Conservation (phyloP, 2,888 invertebrate genomes). For the Micoletzkya japonica region DNA sequence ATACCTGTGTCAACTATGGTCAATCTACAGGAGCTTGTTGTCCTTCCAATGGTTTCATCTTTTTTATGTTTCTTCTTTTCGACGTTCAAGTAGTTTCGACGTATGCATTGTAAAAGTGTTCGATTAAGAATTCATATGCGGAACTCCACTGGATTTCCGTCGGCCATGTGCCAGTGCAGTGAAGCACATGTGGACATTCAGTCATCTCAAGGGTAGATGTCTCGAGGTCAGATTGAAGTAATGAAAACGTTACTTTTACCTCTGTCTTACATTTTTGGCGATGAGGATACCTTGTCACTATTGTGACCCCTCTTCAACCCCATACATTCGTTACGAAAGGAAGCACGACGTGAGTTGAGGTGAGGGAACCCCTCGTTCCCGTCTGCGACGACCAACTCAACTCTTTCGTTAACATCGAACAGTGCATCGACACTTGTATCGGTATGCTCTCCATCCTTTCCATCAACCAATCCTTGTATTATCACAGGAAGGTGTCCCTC, state of each 20-base stretch:
- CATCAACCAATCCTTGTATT: constrained; percentile 23
- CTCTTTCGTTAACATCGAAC: constrained; percentile 51
- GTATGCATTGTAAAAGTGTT: background rate
- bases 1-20: constrained; percentile 17
- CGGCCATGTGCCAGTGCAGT: background rate
- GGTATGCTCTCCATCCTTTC: constrained; percentile 30
- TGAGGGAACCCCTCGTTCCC: background rate
- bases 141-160: background rate
- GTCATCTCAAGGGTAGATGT: background rate
- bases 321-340: no score
- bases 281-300: background rate
- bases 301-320: no score
- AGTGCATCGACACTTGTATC: constrained; percentile 52
- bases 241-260: background rate
- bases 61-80: background rate
- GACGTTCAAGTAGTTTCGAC: background rate
- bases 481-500: constrained; percentile 16
- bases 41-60: constrained; percentile 10
- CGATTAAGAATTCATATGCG: constrained; percentile 11
- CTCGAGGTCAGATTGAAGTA: background rate
- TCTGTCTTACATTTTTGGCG: background rate
- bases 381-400: constrained; percentile 49
- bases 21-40: constrained; percentile 23
- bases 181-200: constrained; percentile 8
- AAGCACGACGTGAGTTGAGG: background rate